These are phyloP conservation scores for Cercopithecus petaurista DNA, from an alignment of 2,797 vertebrate species.

Conservation along the genomic window DNA sequence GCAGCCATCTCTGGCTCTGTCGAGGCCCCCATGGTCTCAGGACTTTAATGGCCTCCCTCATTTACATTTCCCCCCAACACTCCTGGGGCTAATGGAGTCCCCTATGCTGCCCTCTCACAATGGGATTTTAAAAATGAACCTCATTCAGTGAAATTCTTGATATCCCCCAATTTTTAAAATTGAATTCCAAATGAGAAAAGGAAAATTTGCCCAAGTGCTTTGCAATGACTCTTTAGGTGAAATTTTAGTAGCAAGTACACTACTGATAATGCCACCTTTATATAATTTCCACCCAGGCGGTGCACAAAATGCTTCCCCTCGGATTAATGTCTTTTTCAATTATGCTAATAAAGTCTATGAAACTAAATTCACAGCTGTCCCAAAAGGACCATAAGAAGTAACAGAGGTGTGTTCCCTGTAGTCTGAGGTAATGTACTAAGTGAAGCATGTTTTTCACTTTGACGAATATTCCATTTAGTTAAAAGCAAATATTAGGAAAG, in stretches of 20 bases:
- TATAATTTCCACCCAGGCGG: neutral
- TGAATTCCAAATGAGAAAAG: neutral
- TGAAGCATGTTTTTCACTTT: neutral
- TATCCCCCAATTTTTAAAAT: neutral
- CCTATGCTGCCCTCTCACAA: neutral
- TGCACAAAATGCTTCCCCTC: slow-evolving; percentile 15
- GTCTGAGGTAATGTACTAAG: neutral
- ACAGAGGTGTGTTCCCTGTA: neutral
- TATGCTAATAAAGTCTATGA: neutral
- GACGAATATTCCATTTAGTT: slow-evolving; percentile 27
- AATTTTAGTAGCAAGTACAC: neutral
- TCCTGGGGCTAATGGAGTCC: accelerated
- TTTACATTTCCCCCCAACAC: neutral
- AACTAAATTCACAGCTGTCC: neutral
- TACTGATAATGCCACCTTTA: neutral
- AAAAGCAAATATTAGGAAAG: neutral
- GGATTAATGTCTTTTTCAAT: slow-evolving; percentile 2
- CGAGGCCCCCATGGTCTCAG: accelerated
- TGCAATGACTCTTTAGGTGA: neutral
- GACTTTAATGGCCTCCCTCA: neutral
- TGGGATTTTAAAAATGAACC: neutral
- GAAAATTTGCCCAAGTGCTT: accelerated
- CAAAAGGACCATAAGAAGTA: slow-evolving; percentile 10
- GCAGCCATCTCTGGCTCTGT: too few relatives aligned
- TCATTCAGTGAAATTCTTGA: neutral